Evolutionary conservation across 1,140 invertebrate genomes (phyloP).

Genomic region (Aphelenchoides avenae): DNA sequence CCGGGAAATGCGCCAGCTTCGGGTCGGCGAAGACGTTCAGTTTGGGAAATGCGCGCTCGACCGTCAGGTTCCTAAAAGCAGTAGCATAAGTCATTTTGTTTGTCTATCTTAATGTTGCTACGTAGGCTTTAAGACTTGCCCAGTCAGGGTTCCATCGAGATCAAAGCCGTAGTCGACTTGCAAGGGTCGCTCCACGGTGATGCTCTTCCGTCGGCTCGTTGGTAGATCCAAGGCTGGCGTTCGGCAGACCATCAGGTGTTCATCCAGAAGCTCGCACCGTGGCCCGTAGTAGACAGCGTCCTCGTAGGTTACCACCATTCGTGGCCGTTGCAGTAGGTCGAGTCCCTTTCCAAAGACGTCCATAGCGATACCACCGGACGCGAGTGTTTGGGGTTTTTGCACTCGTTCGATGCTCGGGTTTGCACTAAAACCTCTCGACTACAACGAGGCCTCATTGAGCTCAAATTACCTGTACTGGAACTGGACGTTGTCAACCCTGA

Average conservation of each 20-base stretch:
- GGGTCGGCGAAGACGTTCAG: conserved; percentile 33
- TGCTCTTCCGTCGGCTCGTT: conserved; percentile 10
- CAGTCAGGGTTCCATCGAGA: conserved; percentile 42
- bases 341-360: conserved; percentile 43
- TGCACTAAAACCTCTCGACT: conserved; percentile 45
- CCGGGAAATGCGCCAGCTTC: conserved; percentile 11
- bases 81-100: conserved; percentile 1
- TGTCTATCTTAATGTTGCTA: neutral
- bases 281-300: conserved; percentile 32
- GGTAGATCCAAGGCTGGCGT: conserved; percentile 48
- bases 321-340: conserved; percentile 41
- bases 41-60: conserved; percentile 34
- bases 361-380: conserved; percentile 46
- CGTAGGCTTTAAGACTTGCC: conserved; percentile 17
- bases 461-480: conserved; percentile 44
- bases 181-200: conserved; percentile 36
- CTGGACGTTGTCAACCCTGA: conserved; percentile 47
- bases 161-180: conserved; percentile 45
- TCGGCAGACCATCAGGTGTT: conserved; percentile 43
- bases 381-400: conserved; percentile 22
- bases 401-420: conserved; percentile 45
- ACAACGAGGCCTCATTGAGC: too few relatives aligned
- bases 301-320: conserved; percentile 46
- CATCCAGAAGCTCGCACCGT: conserved; percentile 37
- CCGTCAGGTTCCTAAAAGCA: conserved; percentile 31